A percentile compares a stretch with the other conserved stretches of the same genome.
These are phyloP conservation scores for Rhinichthys osculus DNA, from an alignment of 2,797 vertebrate genomes.

Conservation along the genomic window DNA sequence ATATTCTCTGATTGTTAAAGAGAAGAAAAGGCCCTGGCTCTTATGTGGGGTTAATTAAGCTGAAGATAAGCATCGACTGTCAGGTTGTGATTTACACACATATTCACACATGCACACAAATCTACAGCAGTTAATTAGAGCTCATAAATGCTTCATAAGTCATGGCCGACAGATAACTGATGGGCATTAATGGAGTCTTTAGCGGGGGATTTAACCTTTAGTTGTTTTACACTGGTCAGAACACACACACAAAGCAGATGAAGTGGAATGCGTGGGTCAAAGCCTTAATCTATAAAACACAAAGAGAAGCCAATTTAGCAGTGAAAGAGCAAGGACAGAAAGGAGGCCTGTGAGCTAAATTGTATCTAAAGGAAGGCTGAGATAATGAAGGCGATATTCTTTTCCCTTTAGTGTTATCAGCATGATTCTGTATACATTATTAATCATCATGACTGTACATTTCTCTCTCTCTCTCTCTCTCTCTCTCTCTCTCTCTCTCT, in stretches of 20 bases:
- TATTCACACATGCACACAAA: slow-evolving; percentile 69
- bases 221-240: slow-evolving; percentile 48
- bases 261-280: slow-evolving; percentile 33
- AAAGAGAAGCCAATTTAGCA: slow-evolving; percentile 43
- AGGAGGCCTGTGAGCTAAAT: slow-evolving; percentile 10
- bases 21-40: slow-evolving; percentile 44
- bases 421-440: slow-evolving; percentile 30
- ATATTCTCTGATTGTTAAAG: slow-evolving; percentile 46
- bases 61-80: slow-evolving; percentile 78
- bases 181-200: slow-evolving; percentile 67
- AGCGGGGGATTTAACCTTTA: slow-evolving; percentile 58
- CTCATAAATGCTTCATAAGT: slow-evolving; percentile 77
- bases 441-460: slow-evolving; percentile 9
- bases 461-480: not conserved
- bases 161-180: slow-evolving; percentile 71
- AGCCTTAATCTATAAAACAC: slow-evolving; percentile 45
- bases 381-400: slow-evolving; percentile 27
- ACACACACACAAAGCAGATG: slow-evolving; percentile 29
- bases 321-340: slow-evolving; percentile 28
- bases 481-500: not conserved
- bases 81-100: slow-evolving; percentile 69
- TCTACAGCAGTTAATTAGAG: slow-evolving; percentile 77
- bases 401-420: slow-evolving; percentile 20
- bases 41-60: slow-evolving; percentile 67
- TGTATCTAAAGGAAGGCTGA: slow-evolving; percentile 15